Conservation (phyloP, 2,888 invertebrate genomes). For the Drosophila helvetica region DNA sequence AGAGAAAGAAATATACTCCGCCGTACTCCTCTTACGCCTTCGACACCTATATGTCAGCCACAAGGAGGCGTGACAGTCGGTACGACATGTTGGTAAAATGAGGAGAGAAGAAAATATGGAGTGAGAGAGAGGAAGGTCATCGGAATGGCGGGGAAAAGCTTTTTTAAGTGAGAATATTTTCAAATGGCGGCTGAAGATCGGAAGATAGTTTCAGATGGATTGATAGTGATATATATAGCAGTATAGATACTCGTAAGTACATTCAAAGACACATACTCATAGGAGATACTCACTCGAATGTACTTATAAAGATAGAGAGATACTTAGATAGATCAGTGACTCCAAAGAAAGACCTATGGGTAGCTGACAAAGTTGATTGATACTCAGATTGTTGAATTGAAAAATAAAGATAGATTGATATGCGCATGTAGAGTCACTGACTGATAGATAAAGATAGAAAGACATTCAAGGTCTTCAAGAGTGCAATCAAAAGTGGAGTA, state of each 20-base stretch:
- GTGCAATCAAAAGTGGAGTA: too few relatives aligned
- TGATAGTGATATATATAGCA: not conserved
- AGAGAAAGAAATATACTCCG: not conserved
- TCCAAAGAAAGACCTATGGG: not conserved
- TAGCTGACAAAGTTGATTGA: not conserved
- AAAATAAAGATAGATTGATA: not conserved
- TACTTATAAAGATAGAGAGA: not conserved
- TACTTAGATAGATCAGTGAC: not conserved
- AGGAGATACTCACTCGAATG: not conserved
- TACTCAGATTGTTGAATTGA: not conserved
- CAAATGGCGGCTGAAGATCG: too few relatives aligned
- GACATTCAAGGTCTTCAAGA: not conserved
- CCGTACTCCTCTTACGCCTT: not conserved
- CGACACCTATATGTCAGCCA: not conserved
- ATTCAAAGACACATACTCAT: not conserved
- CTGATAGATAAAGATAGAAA: not conserved
- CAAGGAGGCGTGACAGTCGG: too few relatives aligned
- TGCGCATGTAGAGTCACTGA: not conserved
- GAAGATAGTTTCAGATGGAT: not conserved
- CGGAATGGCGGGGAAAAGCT: not conserved
- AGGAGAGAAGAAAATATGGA: not conserved
- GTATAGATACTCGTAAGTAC: too few relatives aligned
- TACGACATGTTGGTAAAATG: not conserved
- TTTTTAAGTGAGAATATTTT: not conserved
- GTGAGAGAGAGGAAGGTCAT: not conserved